Evolutionary conservation across 2,113 vertebrate genomes (phyloP).

Genomic region (Proteles cristata): DNA sequence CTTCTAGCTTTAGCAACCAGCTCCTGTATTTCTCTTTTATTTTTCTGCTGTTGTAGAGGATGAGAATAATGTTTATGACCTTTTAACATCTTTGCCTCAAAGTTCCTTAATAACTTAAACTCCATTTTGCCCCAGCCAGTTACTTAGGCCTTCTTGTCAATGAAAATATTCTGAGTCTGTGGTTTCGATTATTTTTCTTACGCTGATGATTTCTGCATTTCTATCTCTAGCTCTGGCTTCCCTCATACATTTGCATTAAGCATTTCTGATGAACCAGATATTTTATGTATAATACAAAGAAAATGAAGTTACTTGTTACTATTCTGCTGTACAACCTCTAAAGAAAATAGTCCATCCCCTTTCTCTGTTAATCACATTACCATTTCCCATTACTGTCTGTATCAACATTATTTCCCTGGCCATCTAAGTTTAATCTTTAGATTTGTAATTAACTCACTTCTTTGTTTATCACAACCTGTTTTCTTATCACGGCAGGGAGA

Average conservation of each 20-base stretch:
- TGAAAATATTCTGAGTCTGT: background rate
- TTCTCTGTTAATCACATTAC: background rate
- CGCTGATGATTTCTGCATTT: background rate
- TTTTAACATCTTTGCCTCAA: background rate
- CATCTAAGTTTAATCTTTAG: background rate
- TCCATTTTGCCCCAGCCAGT: background rate
- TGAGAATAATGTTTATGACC: conserved; percentile 10
- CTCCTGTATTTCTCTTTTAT: background rate
- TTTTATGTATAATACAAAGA: background rate
- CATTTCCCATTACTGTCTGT: background rate
- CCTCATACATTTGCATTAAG: background rate
- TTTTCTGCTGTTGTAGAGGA: background rate
- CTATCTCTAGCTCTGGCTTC: background rate
- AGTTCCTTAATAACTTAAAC: background rate
- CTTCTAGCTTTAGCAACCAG: background rate
- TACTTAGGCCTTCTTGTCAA: background rate
- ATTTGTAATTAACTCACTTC: background rate
- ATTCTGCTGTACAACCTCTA: background rate
- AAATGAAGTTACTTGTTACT: background rate
- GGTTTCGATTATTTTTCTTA: background rate
- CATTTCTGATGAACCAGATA: background rate
- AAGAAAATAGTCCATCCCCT: background rate
- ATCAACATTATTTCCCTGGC: background rate
- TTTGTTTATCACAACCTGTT: background rate
- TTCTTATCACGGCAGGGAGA: background rate